These are phyloP conservation scores for Hipparchia semele DNA, from an alignment of 2,888 invertebrate species.

Conservation along the genomic window DNA sequence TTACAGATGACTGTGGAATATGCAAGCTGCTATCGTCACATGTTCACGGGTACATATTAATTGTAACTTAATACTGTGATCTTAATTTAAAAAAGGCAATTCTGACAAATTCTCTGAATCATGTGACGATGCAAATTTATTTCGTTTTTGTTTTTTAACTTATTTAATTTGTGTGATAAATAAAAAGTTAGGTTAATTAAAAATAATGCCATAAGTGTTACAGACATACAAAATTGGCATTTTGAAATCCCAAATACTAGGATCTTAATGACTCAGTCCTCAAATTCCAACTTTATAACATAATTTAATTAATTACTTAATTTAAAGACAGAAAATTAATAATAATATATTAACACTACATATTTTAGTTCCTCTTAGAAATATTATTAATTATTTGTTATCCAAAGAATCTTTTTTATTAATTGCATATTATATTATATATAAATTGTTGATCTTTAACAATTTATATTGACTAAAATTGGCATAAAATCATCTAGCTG, in stretches of 20 bases:
- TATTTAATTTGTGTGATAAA: slow-evolving; percentile 75
- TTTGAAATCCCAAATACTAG: slow-evolving; percentile 58
- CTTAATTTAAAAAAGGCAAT: slow-evolving; percentile 80
- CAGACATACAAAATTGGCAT: slow-evolving; percentile 75
- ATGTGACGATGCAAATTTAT: slow-evolving; percentile 65
- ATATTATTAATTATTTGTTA: slow-evolving; percentile 77
- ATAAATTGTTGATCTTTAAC: slow-evolving; percentile 64
- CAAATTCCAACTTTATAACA: slow-evolving; percentile 52
- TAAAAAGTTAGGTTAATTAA: slow-evolving; percentile 46
- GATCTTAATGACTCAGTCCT: slow-evolving; percentile 46
- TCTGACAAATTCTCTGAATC: slow-evolving; percentile 75
- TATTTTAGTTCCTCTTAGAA: slow-evolving; percentile 79
- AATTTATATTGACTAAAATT: slow-evolving; percentile 59
- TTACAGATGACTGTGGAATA: slow-evolving; percentile 81
- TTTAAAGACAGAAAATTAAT: slow-evolving; percentile 51
- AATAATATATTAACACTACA: slow-evolving; percentile 58
- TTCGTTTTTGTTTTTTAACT: slow-evolving; percentile 67
- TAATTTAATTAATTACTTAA: slow-evolving; percentile 41
- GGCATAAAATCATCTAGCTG: slow-evolving; percentile 62
- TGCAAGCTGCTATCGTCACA: slow-evolving; percentile 70
- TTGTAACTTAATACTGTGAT: slow-evolving; percentile 83
- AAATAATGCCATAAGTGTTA: slow-evolving; percentile 73
- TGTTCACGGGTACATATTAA: slow-evolving; percentile 76
- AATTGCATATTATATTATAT: slow-evolving; percentile 63
- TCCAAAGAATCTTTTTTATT: slow-evolving; percentile 76